Evolutionary conservation across 2,113 vertebrate genomes (phyloP).

Genomic region (Alosa alosa): DNA sequence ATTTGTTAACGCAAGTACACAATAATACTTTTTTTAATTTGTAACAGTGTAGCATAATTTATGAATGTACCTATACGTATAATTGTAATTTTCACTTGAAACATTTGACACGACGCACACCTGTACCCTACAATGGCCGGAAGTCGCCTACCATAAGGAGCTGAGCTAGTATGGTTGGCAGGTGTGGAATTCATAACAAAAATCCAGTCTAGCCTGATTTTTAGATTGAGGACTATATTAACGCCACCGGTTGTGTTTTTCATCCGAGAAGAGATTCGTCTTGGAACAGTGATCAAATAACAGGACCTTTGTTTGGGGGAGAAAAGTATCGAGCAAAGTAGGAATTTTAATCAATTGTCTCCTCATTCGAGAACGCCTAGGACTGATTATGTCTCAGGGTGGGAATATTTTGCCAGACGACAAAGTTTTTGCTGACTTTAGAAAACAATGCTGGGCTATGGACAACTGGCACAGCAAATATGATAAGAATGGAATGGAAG

Average conservation of each 20-base stretch:
- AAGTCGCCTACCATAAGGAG: constrained; percentile 40
- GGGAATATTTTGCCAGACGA: constrained; percentile 64
- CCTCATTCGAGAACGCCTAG: neutral
- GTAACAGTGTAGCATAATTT: neutral
- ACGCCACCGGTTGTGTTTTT: neutral
- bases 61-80: neutral
- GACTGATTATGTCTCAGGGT: constrained; percentile 49
- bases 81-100: neutral
- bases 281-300: neutral
- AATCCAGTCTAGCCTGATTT: constrained; percentile 62
- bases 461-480: constrained; percentile 72
- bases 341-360: neutral
- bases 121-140: constrained; percentile 48
- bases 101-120: constrained; percentile 40
- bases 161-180: constrained; percentile 38
- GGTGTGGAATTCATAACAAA: constrained; percentile 58
- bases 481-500: constrained; percentile 62
- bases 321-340: neutral
- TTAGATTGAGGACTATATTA: constrained; percentile 37
- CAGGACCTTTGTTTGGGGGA: neutral
- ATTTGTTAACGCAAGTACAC: too few relatives aligned
- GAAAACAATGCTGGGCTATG: constrained; percentile 62
- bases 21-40: too few relatives aligned
- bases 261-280: neutral
- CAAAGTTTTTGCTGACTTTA: constrained; percentile 65